Base-by-base conservation (phyloP, 2,797 vertebrate species). In the Manis pentadactyla region DNA sequence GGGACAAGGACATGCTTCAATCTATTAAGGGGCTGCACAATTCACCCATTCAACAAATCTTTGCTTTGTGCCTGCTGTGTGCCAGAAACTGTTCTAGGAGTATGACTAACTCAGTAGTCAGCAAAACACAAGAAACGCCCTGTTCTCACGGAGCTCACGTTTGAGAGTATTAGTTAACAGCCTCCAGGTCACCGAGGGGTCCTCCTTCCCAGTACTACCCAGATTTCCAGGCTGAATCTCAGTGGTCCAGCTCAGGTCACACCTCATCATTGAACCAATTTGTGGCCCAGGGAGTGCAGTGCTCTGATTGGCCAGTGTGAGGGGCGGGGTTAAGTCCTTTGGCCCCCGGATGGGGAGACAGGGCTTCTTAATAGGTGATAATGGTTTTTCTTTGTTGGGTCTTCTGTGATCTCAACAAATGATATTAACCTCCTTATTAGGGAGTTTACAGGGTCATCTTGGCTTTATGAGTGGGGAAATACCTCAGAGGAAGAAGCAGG, bases 401-500 rank as follows among this genome's bases (percentile, higher is more conserved):
- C 69, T 68, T 53, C 55, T 71, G 17, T 93, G 87, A 39, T 78
- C 79, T 83, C 27, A 34, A 13, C 89, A 89, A 46, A 34, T 51
- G 37, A 81, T 85, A 82, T 55, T 37, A 64, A 27, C 37, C 64
- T 12, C 83, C 57, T 87, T 51, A 37, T 87, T 81, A 93, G 57
- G 46, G 79, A 57, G n/a, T 69, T 92, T 53, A 53, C 57, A 23
- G 51, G 83, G 31, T 63, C 6, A 2, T 64, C n/a, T 19, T 89
- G 25, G 29, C 39, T 86, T 77, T 78, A 14, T 78, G 71, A 84
- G 17, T 46, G 29, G 37, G 37, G 63, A 91, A 42, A 25, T 73
- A 25, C 12, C n/a, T 73, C 39, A 4, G 51, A 88, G 87, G 18
- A 2, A 97, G 61, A 21, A n/a, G 21, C 34, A 2, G 5, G 29